Evolutionary conservation across 2,113 vertebrate species (phyloP).

Genomic region (Ptychochromis oligacanthus): DNA sequence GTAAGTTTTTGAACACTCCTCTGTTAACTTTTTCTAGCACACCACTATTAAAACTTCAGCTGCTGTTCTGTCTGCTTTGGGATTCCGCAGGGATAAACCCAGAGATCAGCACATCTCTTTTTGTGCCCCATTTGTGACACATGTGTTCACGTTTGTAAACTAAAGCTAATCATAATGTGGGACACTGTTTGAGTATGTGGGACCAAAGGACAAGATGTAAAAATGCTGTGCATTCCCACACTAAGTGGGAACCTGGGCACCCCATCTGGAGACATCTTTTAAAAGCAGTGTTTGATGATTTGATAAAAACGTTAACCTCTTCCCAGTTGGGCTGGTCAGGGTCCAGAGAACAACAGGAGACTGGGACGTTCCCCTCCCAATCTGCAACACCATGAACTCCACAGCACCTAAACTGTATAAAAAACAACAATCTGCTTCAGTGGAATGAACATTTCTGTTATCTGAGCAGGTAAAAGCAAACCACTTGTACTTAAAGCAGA

Average conservation of each 20-base stretch:
- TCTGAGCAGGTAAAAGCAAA: not conserved
- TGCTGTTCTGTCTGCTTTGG: not conserved
- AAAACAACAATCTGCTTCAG: not conserved
- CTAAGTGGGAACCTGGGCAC: too few species aligned
- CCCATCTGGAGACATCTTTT: not conserved
- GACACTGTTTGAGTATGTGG: too few species aligned
- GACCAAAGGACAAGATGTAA: too few species aligned
- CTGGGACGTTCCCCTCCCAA: constrained; percentile 61
- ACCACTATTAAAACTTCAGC: not conserved
- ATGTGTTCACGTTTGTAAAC: not conserved
- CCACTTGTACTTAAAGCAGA: not conserved
- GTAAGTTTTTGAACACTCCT: not conserved
- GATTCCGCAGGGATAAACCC: too few species aligned
- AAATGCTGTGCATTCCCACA: too few species aligned
- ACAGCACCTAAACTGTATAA: constrained; percentile 73
- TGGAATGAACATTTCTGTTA: not conserved
- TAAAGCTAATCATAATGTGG: too few species aligned
- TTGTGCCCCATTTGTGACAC: not conserved
- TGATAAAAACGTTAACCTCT: too few species aligned
- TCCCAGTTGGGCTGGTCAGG: constrained; percentile 47
- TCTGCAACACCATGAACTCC: constrained; percentile 66
- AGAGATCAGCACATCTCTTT: not conserved
- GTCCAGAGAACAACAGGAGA: constrained; percentile 66
- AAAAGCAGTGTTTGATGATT: not conserved
- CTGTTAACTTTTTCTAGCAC: not conserved